Conservation (phyloP, 2,888 invertebrate species). For the Carpatolechia fugitivella region DNA sequence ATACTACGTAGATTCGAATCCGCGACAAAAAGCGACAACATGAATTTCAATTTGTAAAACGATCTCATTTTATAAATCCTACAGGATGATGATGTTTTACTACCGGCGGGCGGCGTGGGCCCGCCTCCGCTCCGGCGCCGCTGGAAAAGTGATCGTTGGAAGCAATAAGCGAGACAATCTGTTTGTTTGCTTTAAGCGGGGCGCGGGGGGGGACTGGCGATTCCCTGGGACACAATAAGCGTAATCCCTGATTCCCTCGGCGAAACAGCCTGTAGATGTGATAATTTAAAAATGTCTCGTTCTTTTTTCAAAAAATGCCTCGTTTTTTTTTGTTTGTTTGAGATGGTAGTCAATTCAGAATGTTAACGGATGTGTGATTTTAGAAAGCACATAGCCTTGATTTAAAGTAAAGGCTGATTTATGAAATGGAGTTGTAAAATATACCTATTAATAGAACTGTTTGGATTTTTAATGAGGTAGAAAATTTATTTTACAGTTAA, state of each 20-base stretch:
- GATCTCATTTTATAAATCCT: slow-evolving; percentile 34
- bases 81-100: slow-evolving; percentile 31
- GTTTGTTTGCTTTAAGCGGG: slow-evolving; percentile 65
- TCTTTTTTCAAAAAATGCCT: not conserved
- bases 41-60: slow-evolving; percentile 19
- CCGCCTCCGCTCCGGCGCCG: slow-evolving; percentile 18
- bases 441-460: too few relatives aligned
- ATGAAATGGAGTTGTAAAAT: too few relatives aligned
- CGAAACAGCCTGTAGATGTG: slow-evolving; percentile 1
- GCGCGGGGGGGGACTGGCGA: slow-evolving; percentile 54
- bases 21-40: slow-evolving; percentile 14
- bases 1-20: not conserved
- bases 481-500: too few relatives aligned
- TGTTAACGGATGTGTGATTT: too few relatives aligned
- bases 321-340: not conserved
- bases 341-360: too few relatives aligned
- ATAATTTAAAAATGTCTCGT: not conserved
- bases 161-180: slow-evolving; percentile 63
- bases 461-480: too few relatives aligned
- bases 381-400: too few relatives aligned
- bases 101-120: not conserved
- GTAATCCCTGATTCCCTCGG: slow-evolving; percentile 46
- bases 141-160: slow-evolving; percentile 17
- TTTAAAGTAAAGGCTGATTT: too few relatives aligned
- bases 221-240: slow-evolving; percentile 69